These are phyloP conservation scores for Ornithoptera priamus DNA, from an alignment of 2,888 invertebrate species.

Conservation along the genomic window DNA sequence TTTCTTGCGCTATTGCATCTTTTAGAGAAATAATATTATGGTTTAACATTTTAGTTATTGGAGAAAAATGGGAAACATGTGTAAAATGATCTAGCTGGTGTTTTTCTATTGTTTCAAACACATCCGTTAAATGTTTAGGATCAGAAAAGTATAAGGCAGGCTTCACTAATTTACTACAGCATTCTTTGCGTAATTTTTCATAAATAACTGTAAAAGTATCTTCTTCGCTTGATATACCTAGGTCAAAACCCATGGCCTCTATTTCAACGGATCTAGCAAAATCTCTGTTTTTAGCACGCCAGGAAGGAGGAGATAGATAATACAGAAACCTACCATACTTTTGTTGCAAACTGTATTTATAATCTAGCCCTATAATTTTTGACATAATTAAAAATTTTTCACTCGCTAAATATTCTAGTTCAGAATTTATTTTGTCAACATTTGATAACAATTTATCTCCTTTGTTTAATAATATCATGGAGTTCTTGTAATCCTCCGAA, in stretches of 20 bases:
- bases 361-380: slow-evolving; percentile 81
- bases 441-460: slow-evolving; percentile 68
- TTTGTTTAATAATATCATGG: slow-evolving; percentile 76
- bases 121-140: slow-evolving; percentile 75
- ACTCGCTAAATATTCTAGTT: slow-evolving; percentile 66
- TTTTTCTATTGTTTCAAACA: slow-evolving; percentile 81
- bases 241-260: slow-evolving; percentile 68
- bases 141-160: slow-evolving; percentile 80
- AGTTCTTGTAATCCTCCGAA: slow-evolving; percentile 80
- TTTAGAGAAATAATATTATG: slow-evolving; percentile 69
- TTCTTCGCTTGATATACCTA: slow-evolving; percentile 56
- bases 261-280: slow-evolving; percentile 71
- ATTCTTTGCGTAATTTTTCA: slow-evolving; percentile 73
- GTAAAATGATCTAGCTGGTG: slow-evolving; percentile 83
- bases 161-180: slow-evolving; percentile 53
- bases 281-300: slow-evolving; percentile 78
- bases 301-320: slow-evolving; percentile 82
- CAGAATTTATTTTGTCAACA: slow-evolving; percentile 64
- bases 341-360: slow-evolving; percentile 81
- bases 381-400: slow-evolving; percentile 59
- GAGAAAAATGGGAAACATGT: slow-evolving; percentile 79
- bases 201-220: slow-evolving; percentile 64
- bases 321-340: slow-evolving; percentile 85
- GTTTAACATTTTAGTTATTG: slow-evolving; percentile 72
- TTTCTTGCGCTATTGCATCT: slow-evolving; percentile 56